phyloP scores from a whole-genome alignment of 2,113 vertebrate species.

The Cyprinus carpio region DNA sequence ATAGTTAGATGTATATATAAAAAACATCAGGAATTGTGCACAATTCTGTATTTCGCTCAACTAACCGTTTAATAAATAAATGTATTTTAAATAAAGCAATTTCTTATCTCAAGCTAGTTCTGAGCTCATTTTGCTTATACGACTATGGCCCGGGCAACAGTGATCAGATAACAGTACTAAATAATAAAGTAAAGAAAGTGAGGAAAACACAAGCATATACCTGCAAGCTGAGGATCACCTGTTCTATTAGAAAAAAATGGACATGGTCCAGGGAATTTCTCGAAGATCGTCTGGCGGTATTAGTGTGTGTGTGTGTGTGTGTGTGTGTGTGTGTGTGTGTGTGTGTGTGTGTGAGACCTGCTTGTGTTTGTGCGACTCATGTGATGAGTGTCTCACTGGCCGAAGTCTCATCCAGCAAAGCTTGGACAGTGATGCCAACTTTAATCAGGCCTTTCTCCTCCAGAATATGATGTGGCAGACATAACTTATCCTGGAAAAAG shows the following conservation, averaged over 20 bases:
- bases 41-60: conserved; percentile 55
- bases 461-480: conserved; percentile 96
- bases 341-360: not conserved
- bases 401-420: conserved; percentile 82
- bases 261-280: not conserved
- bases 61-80: conserved; percentile 63
- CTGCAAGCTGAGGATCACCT: not conserved
- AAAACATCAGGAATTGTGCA: conserved; percentile 61
- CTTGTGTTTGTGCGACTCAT: conserved; percentile 65
- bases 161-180: not conserved
- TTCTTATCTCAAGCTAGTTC: conserved; percentile 7
- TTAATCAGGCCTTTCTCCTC: conserved; percentile 95
- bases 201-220: conserved; percentile 7
- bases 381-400: conserved; percentile 78
- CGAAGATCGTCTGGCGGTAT: not conserved
- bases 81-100: conserved; percentile 31
- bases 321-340: not conserved
- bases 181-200: not conserved
- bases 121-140: not conserved
- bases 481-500: conserved; percentile 86
- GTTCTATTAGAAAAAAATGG: not conserved
- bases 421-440: conserved; percentile 88
- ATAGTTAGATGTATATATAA: conserved; percentile 59
- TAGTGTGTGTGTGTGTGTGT: conserved; percentile 12
- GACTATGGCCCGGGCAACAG: not conserved